Percentiles rank a stretch among this genome's conserved stretches.
phyloP scores from a whole-genome alignment of 2,888 invertebrate genomes.

The Acrocyrtus sp. region DNA sequence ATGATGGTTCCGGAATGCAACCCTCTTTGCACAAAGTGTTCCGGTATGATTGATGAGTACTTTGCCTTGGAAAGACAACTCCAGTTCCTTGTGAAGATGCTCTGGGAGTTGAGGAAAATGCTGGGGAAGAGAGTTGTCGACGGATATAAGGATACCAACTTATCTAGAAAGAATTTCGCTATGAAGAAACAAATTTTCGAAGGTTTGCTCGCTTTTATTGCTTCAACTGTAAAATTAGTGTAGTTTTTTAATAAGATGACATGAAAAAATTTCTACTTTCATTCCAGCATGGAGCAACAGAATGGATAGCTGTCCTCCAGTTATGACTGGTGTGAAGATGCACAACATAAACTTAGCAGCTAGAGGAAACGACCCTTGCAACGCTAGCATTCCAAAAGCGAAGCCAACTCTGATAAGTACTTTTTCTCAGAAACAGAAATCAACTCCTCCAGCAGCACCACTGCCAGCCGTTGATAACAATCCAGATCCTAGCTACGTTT shows the following conservation, averaged over 20 bases:
- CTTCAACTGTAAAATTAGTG: neutral
- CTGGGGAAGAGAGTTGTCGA: constrained; percentile 12
- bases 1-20: constrained; percentile 13
- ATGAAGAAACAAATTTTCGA: constrained; percentile 20
- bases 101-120: constrained; percentile 8
- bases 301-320: neutral
- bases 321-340: neutral
- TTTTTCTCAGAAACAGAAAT: no score
- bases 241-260: neutral
- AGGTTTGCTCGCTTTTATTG: neutral
- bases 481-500: neutral
- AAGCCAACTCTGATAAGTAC: no score
- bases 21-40: constrained; percentile 12
- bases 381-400: no score
- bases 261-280: neutral
- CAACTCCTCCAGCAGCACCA: no score
- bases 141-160: neutral
- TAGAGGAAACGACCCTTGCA: no score
- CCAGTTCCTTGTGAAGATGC: constrained; percentile 2
- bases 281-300: constrained; percentile 13
- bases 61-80: constrained; percentile 12
- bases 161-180: constrained; percentile 1
- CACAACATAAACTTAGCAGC: no score
- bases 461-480: neutral
- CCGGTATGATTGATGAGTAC: constrained; percentile 5